Evolutionary conservation across 2,797 vertebrate genomes (phyloP), one percentile per base, ranked within the genome.

Genomic region (Lutjanus argentimaculatus): DNA sequence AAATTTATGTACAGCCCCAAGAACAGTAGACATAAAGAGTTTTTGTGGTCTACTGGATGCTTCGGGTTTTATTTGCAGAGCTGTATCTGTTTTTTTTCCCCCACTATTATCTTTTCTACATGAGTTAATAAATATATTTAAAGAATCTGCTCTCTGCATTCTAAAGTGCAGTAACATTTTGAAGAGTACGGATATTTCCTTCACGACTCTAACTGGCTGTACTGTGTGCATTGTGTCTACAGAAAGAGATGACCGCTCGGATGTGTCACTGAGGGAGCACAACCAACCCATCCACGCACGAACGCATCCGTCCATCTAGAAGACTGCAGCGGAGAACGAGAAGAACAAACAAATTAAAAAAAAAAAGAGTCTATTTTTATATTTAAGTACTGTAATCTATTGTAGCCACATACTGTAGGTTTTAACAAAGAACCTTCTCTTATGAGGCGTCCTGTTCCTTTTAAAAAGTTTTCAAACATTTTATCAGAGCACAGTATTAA

Each of bases 231-330:
- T 64, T 77, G 67, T 80, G 42, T 83, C 15, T 59, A 17, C 96
- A 99, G 98, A 99, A 99, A 94, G 98, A 99, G 94, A 99, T 99
- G 98, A 99, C 98, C 0, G 93, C 96, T 21, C 95, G 96, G 89
- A 97, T 99, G 96, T 99, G 98, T 95, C 98, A 98, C 95, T 99
- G 95, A 98, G 58, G 75, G 61, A 82, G 67, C 65, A 4, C 19
- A 61, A 9, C 21, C 16, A 77, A 69, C 74, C 74, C 40, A 55
- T 11, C n/a, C 84, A 45, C 36, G 25, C 73, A 79, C 71, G 6
- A 83, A 77, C 75, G 10, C 87, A 87, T 88, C 92, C 88, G 89
- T 91, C 89, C 88, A 74, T 66, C 79, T 77, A 58, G 75, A 87
- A 79, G 79, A 92, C 85, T 90, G 91, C 84, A 89, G 85, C 80